Base-by-base conservation (phyloP, 2,888 invertebrate species). In the Caenorhabditis becei region DNA sequence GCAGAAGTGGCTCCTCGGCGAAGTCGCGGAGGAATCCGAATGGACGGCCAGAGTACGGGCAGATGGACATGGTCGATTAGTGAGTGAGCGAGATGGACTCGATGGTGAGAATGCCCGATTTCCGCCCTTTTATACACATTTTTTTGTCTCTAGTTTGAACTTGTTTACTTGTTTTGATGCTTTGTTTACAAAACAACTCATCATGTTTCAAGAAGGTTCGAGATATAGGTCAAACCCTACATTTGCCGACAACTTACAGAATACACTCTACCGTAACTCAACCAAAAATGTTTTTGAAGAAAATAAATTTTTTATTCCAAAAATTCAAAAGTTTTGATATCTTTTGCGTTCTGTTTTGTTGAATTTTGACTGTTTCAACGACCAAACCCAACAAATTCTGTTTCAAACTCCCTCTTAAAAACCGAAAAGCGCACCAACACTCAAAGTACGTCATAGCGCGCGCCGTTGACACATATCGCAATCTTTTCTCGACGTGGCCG, bases 401-500 rank as follows among this genome's bases (percentile, higher is more conserved):
- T n/a, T n/a, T n/a, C n/a, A n/a, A n/a, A n/a, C n/a, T n/a, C n/a
- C n/a, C n/a, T n/a, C 41, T 41, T 10, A 5, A 54, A 44, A 32
- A 44, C 4, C 32, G 32, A 32, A 32, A 32, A 7, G 32, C 32
- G 61, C 51, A 53, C 20, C 32, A 69, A 7, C 20, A 32, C 49
- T n/a, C 41, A 20, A 37, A 62, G 54, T 1, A 41, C 69, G 77
- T 28, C 77, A 77, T 20, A 41, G 4, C 41, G 7, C n/a, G 0
- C n/a, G 4, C 44, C 8, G 20, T 11, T 32, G 59, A 47, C 75
- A 8, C 62, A 24, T 54, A 67, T 35, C 62, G 20, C 54, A n/a
- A 32, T 32, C 8, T 74, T 66, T 53, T 16, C 37, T 28, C 70
- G 51, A 79, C 78, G 78, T 79, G 78, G 71, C 78, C 71, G 78